phyloP scores from a whole-genome alignment of 2,797 vertebrate species.

The Centroberyx gerrardi region DNA sequence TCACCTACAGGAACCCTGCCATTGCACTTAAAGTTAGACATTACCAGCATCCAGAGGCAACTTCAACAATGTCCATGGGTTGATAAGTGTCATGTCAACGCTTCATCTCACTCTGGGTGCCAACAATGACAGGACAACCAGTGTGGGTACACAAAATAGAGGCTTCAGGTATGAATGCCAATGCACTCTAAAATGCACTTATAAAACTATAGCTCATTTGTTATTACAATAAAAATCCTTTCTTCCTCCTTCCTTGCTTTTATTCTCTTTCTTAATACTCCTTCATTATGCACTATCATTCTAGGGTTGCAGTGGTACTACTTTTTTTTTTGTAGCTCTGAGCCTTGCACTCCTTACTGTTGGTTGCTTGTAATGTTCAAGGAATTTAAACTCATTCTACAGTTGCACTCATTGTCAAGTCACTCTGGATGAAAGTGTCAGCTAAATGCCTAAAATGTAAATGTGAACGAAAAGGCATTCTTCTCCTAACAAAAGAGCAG shows the following conservation, averaged over 20 bases:
- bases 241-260: no score
- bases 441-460: constrained; percentile 41
- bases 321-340: background rate
- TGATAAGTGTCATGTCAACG: no score
- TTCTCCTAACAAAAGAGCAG: constrained; percentile 43
- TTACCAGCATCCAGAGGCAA: no score
- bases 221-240: no score
- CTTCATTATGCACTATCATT: background rate
- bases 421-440: constrained; percentile 21
- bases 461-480: constrained; percentile 35
- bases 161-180: background rate
- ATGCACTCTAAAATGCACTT: background rate
- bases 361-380: background rate
- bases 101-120: no score
- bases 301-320: background rate
- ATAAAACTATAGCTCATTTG: constrained; percentile 4
- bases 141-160: background rate
- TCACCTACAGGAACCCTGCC: no score
- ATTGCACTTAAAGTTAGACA: no score
- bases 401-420: background rate
- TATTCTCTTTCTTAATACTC: no score
- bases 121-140: no score
- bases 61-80: no score
- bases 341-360: background rate
- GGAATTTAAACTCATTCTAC: background rate